These are phyloP conservation scores for Cryptoblepharus egeriae DNA, from an alignment of 2,797 vertebrate species.

Conservation along the genomic window DNA sequence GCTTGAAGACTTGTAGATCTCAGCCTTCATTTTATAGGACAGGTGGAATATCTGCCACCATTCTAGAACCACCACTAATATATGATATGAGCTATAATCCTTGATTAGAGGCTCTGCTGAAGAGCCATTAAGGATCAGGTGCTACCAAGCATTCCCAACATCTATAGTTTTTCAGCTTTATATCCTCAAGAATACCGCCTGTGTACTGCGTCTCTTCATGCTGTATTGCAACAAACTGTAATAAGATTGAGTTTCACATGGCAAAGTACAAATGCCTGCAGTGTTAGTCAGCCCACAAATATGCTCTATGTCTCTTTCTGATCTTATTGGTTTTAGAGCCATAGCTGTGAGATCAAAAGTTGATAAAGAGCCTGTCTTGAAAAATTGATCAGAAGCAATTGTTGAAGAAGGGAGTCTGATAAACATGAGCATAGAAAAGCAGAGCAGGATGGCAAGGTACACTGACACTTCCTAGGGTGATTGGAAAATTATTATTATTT, in stretches of 20 bases:
- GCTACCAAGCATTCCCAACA: conserved; percentile 15
- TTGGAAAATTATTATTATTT: background rate
- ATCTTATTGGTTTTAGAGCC: conserved; percentile 28
- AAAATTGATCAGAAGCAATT: conserved; percentile 36
- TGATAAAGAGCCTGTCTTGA: conserved; percentile 43
- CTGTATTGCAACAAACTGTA: conserved; percentile 63
- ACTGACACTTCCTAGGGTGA: too few relatives aligned
- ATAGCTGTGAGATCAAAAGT: conserved; percentile 45
- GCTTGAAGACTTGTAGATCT: background rate
- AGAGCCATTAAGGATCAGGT: conserved; percentile 34
- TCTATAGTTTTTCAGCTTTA: conserved; percentile 36
- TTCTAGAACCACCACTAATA: background rate
- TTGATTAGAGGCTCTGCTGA: conserved; percentile 51
- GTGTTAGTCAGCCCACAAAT: conserved; percentile 54
- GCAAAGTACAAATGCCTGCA: conserved; percentile 54
- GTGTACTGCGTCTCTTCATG: conserved; percentile 51
- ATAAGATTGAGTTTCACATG: conserved; percentile 48
- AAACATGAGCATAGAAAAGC: background rate
- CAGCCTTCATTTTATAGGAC: background rate
- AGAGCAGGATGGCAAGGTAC: background rate
- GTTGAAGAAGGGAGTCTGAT: conserved; percentile 31
- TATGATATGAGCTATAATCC: conserved; percentile 20
- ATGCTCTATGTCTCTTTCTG: conserved; percentile 30
- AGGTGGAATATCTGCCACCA: background rate
- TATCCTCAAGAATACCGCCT: conserved; percentile 51